Evolutionary conservation across 2,888 invertebrate species (phyloP), one percentile per base, ranked within the genome.

Genomic region (Zeuzera pyrina): DNA sequence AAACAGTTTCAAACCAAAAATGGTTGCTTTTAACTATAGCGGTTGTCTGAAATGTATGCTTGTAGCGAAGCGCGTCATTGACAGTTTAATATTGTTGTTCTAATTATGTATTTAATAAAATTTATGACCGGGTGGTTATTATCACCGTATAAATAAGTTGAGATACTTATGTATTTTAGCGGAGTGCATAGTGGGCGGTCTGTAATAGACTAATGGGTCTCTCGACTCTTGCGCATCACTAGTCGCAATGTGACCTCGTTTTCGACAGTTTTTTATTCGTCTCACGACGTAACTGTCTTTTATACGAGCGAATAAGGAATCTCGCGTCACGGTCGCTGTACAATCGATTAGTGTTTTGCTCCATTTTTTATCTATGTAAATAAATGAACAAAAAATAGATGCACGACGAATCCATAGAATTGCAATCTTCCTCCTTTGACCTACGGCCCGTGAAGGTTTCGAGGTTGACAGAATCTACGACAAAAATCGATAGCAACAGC

Each of bases 221-320:
- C 35, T 35, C 38, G 34, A 34, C 40, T 36, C 38, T 37, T 8
- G 41, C 45, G 47, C 50, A 51, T 55, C 43, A 47, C 38, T 45
- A 52, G 36, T 47, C 45, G 40, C 43, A 39, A 44, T 42, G 31
- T 56, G 59, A 58, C 61, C 64, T 60, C 58, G 50, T 51, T 61
- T 45, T 39, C 30, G 43, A n/a, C 39, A 34, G 43, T 42, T 57
- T 59, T 57, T 62, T 58, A 59, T 58, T 58, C 47, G 47, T 50
- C 47, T 33, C 36, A 44, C 40, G 38, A 31, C 43, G 37, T 47
- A 49, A 41, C 45, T 44, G 41, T 44, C 40, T 36, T 42, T 39
- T 34, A 16, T 27, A 30, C 29, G 27, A 13, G 39, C 39, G 34
- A 42, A 42, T 33, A 43, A 52, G 42, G 47, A 48, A 42, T 50